Base-by-base conservation (phyloP, 2,888 invertebrate species). In the Machimus atricapillus region DNA sequence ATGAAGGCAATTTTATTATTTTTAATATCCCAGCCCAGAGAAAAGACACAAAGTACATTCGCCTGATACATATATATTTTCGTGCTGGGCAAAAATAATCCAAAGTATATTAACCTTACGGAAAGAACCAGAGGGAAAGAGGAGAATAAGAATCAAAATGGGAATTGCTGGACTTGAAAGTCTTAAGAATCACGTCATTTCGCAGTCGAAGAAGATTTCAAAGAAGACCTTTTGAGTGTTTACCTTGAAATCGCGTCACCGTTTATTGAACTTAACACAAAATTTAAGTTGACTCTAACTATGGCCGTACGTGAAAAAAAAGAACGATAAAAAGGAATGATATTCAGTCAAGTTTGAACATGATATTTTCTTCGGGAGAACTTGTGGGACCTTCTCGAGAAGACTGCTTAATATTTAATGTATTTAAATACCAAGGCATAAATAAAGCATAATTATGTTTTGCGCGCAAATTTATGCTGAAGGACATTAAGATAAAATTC, bases 161-260 rank as follows among this genome's bases (percentile, higher is more conserved):
- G 78, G 78, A 78, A 40, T 40, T 43, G 78, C 23, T 78, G 40
- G 78, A 23, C 40, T 40, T 43, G 43, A 43, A 78, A 78, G 40
- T 78, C 66, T 34, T n/a, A 78, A 78, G 78, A 46, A 78, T 78
- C 78, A 78, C 78, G 78, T 78, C 78, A 78, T 78, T 78, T 37
- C 40, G 40, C 16, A 76, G 76, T 76, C 40, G 40, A 79, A 79
- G 79, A 79, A 79, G 79, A 46, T 79, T 40, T 79, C 12, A 40
- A 81, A 56, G 81, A 81, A 81, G 56, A 31, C 56, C 46, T 79
- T 56, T 31, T 56, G 52, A 34, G 81, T 46, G 81, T 81, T 81
- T 83, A 83, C 83, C 83, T 83, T 83, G 83, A 43, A 40, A 83
- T 37, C 83, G 40, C 83, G 83, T 83, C 83, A 83, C 37, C 83